Evolutionary conservation across 2,113 vertebrate species (phyloP).

Genomic region (Monarcha castaneiventris): DNA sequence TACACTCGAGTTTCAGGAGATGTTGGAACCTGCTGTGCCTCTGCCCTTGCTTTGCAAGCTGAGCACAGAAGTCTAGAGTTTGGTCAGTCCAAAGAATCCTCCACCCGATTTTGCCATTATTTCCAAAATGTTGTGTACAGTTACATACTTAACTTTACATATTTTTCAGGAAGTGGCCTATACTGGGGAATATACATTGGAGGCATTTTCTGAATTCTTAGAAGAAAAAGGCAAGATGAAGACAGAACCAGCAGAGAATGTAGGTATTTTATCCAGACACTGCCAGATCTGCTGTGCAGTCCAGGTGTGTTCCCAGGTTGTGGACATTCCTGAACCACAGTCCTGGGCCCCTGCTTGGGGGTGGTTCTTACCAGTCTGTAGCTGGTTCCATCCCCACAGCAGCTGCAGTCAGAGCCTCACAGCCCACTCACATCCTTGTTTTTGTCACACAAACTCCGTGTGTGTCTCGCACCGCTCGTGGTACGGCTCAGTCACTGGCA

Average conservation of each 20-base stretch:
- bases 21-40: not conserved
- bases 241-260: slow-evolving; percentile 47
- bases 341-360: fast-evolving
- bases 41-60: not conserved
- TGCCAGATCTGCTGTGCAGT: not conserved
- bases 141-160: not conserved
- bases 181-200: slow-evolving; percentile 50
- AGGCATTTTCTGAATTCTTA: slow-evolving; percentile 71
- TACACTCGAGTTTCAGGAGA: not conserved
- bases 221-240: slow-evolving; percentile 53
- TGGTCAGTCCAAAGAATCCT: not conserved
- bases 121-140: not conserved
- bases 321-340: fast-evolving
- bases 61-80: not conserved
- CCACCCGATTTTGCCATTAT: not conserved
- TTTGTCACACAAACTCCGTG: not conserved
- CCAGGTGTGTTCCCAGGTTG: not conserved
- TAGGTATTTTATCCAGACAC: not conserved
- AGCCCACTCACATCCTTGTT: not conserved
- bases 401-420: not conserved
- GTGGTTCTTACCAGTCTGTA: fast-evolving
- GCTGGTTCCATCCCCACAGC: not conserved
- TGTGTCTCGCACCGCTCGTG: not conserved
- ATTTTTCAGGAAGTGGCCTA: slow-evolving; percentile 66
- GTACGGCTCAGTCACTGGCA: not conserved